Base-by-base conservation (phyloP, 2,888 invertebrate species). In the Eupithecia inturbata region DNA sequence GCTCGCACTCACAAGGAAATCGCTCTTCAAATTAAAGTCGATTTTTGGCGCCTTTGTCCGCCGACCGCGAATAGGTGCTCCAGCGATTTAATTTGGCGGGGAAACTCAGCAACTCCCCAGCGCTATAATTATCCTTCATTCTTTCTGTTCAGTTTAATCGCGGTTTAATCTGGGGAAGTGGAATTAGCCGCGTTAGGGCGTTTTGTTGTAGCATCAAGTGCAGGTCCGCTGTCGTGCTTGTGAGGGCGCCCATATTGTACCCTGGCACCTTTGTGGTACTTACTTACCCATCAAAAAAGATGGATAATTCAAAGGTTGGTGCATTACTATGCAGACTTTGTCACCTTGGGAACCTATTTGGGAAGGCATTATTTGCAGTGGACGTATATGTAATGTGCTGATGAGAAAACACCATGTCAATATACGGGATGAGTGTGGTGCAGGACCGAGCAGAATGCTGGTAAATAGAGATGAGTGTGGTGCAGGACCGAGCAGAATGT, bases 11-110 rank as follows among this genome's bases (percentile, higher is more conserved):
- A 84, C 86, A 87, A 88, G 88, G 85, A 89, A 88, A 88, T 89
- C 87, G 85, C 85, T 85, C 85, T 91, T 88, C 81, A 87, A 89
- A 88, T 90, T 89, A 87, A 88, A 89, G 87, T 87, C 87, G 83
- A 87, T 89, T 89, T 91, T 88, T 84, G 85, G 84, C 75, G 75
- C 80, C 82, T 83, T 84, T 83, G 83, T 82, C 79, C 80, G 36
- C 68, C 57, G 74, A 74, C 75, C 80, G 77, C 78, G 77, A 79
- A 78, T 80, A 77, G 80, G 83, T 82, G 80, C 84, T 82, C 82
- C 68, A 82, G 83, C 79, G 84, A 82, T 85, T 87, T 88, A 88
- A 89, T 89, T 89, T 85, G 82, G 81, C 83, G 81, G 81, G 79
- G 10, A 83, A 82, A 82, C 83, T 86, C 85, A 79, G 85, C 85